Conservation (phyloP, 2,888 invertebrate genomes). For the Galerucella calmariensis region DNA sequence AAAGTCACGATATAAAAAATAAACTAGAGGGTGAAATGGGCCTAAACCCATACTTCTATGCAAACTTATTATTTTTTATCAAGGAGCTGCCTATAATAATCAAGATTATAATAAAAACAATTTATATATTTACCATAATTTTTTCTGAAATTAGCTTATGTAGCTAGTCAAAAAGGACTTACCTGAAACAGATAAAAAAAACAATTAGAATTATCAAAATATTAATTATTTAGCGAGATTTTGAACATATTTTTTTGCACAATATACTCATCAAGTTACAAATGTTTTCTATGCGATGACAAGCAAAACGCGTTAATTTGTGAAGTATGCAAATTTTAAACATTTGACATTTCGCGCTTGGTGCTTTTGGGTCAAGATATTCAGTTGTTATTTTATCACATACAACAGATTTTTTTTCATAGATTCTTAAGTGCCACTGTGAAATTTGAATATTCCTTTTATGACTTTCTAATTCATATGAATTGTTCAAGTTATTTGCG, state of each 20-base stretch:
- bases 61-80: too few species aligned
- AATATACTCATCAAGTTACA: not conserved
- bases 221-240: too few species aligned
- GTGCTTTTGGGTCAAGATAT: not conserved
- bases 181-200: not conserved
- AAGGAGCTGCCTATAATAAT: fast-evolving
- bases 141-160: not conserved
- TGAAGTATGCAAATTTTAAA: not conserved
- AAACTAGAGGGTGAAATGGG: too few species aligned
- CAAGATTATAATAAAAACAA: not conserved
- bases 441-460: not conserved
- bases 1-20: too few species aligned
- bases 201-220: too few species aligned
- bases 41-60: too few species aligned
- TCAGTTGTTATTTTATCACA: not conserved
- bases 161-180: not conserved
- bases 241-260: too few species aligned
- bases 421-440: not conserved
- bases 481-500: too few species aligned
- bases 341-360: not conserved
- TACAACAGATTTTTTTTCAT: not conserved
- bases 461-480: not conserved
- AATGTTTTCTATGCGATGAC: not conserved
- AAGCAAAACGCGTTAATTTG: too few species aligned
- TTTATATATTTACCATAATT: not conserved